Evolutionary conservation across 1,140 invertebrate species (phyloP), one percentile per base, ranked within the genome.

Genomic region (Drosophila kikkawai): DNA sequence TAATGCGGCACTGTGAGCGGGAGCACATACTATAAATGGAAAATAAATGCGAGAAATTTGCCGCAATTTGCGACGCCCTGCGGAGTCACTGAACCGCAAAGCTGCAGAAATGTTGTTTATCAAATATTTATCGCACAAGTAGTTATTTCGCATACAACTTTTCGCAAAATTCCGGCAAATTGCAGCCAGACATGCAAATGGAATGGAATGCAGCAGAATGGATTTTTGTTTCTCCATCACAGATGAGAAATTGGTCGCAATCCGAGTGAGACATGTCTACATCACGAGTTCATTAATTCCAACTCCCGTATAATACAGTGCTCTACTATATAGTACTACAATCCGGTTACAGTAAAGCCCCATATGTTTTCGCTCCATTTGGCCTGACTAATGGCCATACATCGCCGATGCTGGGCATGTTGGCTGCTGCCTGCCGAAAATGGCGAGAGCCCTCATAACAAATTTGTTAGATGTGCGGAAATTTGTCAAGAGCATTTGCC

Each of bases 231-330:
- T n/a, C 45, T 26, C 32, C 39, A 39, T 26, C 37, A 42, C 39
- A 17, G 44, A 65, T 61, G 58, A 82, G 67, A 51, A 37, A 86
- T 87, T 51, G 53, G 26, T 45, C 37, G 44, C 68, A 71, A 88
- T 88, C 65, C 76, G 44, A 73, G 77, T 57, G 55, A 80, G 63
- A 80, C 81, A 68, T 80, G 85, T 74, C 78, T 71, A 79, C 85
- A 90, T 53, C 69, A 84, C 39, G 81, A 81, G 73, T 90, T 84
- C 81, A 90, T 88, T 88, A 90, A 90, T 88, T 84, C 70, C 60
- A 15, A 29, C 51, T 37, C 64, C 15, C 47, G 41, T 39, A 55
- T 58, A 68, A 78, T 48, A 47, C 75, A 75, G 53, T 56, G 26
- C 39, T 32, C 65, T 2, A 29, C n/a, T 17, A 15, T 47, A 47